These are phyloP conservation scores for Atherinomorus stipes DNA, from an alignment of 2,113 vertebrate genomes.

Conservation along the genomic window DNA sequence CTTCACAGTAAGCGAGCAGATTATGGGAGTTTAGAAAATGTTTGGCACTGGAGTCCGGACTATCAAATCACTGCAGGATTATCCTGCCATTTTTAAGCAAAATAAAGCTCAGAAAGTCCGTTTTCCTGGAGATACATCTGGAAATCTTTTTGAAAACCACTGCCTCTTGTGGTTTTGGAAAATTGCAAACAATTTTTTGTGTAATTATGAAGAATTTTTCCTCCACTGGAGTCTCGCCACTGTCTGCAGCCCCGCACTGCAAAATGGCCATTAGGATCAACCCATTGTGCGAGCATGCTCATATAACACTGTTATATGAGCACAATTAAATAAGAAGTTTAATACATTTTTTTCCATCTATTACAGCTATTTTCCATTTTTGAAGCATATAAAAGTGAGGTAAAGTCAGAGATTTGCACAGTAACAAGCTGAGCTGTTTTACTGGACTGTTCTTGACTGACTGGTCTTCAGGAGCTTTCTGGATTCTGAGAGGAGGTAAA, in stretches of 20 bases:
- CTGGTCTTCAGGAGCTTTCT: too few relatives aligned
- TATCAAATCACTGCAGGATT: neutral
- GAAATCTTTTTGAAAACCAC: constrained; percentile 31
- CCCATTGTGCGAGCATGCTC: neutral
- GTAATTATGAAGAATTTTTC: constrained; percentile 4
- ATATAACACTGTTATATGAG: neutral
- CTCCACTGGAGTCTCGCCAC: constrained; percentile 13
- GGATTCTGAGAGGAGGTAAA: too few relatives aligned
- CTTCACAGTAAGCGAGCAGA: neutral
- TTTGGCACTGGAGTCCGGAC: neutral
- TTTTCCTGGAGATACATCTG: constrained; percentile 37
- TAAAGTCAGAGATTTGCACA: too few relatives aligned
- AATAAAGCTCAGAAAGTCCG: neutral
- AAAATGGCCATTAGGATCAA: neutral
- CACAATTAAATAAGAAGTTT: neutral
- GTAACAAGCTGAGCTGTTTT: too few relatives aligned
- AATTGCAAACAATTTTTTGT: constrained; percentile 22
- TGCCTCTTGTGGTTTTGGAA: constrained; percentile 31
- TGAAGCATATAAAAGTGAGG: too few relatives aligned
- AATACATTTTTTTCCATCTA: too few relatives aligned
- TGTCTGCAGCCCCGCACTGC: constrained; percentile 29
- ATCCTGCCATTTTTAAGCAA: neutral
- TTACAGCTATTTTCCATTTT: too few relatives aligned
- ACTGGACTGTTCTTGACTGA: too few relatives aligned
- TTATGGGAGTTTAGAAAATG: neutral